Conservation (phyloP, 2,113 vertebrate species). For the Rhizomys pruinosus region DNA sequence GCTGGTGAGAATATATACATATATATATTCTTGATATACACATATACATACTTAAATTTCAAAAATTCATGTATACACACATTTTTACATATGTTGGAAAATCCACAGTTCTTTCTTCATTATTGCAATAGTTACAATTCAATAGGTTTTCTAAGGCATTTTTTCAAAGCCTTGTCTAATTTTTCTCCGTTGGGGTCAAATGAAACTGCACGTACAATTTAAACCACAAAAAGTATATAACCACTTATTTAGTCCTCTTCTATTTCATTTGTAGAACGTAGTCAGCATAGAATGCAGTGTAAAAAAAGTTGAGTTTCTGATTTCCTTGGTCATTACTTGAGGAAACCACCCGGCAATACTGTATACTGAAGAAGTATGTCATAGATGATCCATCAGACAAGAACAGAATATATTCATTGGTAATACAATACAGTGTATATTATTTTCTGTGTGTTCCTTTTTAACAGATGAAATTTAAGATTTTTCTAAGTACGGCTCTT, state of each 20-base stretch:
- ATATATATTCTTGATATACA: not conserved
- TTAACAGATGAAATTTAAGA: conserved; percentile 21
- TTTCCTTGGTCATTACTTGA: not conserved
- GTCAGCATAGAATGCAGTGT: not conserved
- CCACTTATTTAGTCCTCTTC: not conserved
- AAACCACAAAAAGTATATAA: not conserved
- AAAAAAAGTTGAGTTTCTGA: not conserved
- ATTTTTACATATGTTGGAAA: conserved; percentile 20
- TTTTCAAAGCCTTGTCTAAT: conserved; percentile 4
- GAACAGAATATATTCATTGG: not conserved
- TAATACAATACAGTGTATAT: not conserved
- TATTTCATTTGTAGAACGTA: not conserved
- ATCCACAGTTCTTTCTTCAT: not conserved
- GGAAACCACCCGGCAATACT: not conserved
- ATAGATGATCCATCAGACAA: not conserved
- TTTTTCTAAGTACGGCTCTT: not conserved
- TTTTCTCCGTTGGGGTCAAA: conserved; percentile 27
- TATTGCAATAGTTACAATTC: not conserved
- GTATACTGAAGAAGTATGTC: not conserved
- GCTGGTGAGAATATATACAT: not conserved
- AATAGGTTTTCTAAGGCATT: not conserved
- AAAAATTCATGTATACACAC: not conserved
- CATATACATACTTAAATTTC: not conserved
- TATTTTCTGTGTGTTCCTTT: not conserved
- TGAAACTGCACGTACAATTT: conserved; percentile 5